These are phyloP conservation scores for Ostrea denselamellosa DNA, from an alignment of 1,140 invertebrate species.

Conservation along the genomic window DNA sequence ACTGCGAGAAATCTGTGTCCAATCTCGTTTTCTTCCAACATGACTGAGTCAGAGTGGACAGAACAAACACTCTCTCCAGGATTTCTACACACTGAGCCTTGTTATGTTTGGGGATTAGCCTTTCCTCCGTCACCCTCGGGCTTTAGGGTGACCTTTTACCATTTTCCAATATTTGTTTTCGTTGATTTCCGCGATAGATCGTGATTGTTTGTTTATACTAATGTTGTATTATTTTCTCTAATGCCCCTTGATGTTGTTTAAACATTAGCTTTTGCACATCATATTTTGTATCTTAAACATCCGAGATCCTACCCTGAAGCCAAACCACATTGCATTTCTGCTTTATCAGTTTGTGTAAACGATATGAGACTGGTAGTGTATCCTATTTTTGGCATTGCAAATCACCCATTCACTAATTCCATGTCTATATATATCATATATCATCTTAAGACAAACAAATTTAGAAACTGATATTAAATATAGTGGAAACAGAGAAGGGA, in stretches of 20 bases:
- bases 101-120: background rate
- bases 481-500: too few species aligned
- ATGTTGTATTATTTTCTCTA: conserved; percentile 32
- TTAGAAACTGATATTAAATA: too few species aligned
- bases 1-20: too few species aligned
- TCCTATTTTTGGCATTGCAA: too few species aligned
- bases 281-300: conserved; percentile 27
- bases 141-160: background rate
- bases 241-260: conserved; percentile 33
- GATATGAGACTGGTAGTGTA: too few species aligned
- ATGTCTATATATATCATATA: too few species aligned
- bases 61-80: conserved; percentile 8
- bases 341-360: too few species aligned
- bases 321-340: background rate
- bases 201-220: conserved; percentile 5
- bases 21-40: background rate
- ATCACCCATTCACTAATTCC: too few species aligned
- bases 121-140: background rate
- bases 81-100: background rate
- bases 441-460: too few species aligned
- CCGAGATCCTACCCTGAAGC: background rate
- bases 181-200: background rate
- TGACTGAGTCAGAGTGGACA: background rate
- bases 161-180: conserved; percentile 23
- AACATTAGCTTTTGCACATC: conserved; percentile 16